Conservation (phyloP, 2,888 invertebrate species). For the Achlya flavicornis region DNA sequence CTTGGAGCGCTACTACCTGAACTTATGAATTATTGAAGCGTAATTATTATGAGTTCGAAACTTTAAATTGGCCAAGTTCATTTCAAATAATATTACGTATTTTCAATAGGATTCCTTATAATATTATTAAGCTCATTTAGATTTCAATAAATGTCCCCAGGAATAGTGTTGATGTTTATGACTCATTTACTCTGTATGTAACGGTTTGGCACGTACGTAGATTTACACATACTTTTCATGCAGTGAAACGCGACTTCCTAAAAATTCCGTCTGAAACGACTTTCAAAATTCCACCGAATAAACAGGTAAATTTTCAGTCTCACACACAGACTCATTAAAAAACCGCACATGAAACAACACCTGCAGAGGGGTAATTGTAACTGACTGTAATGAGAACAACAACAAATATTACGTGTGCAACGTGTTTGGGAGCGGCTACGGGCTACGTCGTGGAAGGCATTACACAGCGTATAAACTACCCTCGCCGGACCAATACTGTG, state of each 20-base stretch:
- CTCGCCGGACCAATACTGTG: conserved; percentile 63
- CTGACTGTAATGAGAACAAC: background rate
- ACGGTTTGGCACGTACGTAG: no score
- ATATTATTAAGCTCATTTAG: conserved; percentile 9
- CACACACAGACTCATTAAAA: no score
- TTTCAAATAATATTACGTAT: conserved; percentile 22
- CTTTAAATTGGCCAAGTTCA: conserved; percentile 14
- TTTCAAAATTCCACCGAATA: no score
- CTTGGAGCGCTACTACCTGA: conserved; percentile 36
- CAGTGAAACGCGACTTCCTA: background rate
- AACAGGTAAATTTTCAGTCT: no score
- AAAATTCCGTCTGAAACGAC: background rate
- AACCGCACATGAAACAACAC: no score
- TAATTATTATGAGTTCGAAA: conserved; percentile 34
- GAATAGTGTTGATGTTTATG: background rate
- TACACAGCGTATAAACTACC: conserved; percentile 57
- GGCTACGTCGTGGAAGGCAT: conserved; percentile 43
- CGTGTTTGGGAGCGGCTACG: conserved; percentile 24
- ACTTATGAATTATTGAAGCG: conserved; percentile 52
- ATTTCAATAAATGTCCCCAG: no score
- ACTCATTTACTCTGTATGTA: background rate
- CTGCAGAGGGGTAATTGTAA: background rate
- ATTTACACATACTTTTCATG: no score
- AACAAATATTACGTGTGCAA: conserved; percentile 18
- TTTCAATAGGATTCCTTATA: conserved; percentile 13